A percentile compares a stretch with the other conserved stretches of the same genome.
Conservation (phyloP, 1,140 invertebrate genomes). For the Trichonephila inaurata region DNA sequence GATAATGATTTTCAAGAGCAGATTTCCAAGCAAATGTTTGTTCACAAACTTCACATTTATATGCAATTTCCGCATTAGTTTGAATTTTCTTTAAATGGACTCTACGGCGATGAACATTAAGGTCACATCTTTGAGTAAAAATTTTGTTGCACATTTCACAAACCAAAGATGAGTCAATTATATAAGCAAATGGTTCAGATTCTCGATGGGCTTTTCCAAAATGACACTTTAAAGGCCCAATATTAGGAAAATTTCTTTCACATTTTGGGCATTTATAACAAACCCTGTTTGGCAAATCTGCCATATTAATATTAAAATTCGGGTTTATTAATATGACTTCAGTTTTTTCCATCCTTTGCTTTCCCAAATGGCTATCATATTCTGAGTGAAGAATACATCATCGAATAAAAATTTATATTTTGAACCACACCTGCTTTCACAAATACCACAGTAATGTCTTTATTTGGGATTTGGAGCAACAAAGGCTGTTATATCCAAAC, state of each 20-base stretch:
- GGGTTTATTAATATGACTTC: neutral
- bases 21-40: neutral
- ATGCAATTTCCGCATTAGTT: neutral
- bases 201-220: neutral
- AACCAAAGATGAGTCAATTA: neutral
- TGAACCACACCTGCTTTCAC: too few species aligned
- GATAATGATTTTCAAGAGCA: slow-evolving; percentile 4
- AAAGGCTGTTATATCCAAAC: too few species aligned
- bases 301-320: too few species aligned
- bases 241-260: neutral
- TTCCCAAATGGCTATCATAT: too few species aligned
- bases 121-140: neutral
- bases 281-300: neutral
- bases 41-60: too few species aligned
- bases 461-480: too few species aligned
- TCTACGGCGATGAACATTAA: neutral
- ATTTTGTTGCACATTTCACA: neutral
- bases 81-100: neutral
- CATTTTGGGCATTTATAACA: neutral
- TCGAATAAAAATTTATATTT: too few species aligned
- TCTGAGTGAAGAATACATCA: too few species aligned
- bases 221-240: slow-evolving; percentile 11
- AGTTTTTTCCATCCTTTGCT: too few species aligned
- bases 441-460: too few species aligned
- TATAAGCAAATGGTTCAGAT: neutral